Conservation (phyloP, 2,113 vertebrate species). For the Camelus dromedarius region DNA sequence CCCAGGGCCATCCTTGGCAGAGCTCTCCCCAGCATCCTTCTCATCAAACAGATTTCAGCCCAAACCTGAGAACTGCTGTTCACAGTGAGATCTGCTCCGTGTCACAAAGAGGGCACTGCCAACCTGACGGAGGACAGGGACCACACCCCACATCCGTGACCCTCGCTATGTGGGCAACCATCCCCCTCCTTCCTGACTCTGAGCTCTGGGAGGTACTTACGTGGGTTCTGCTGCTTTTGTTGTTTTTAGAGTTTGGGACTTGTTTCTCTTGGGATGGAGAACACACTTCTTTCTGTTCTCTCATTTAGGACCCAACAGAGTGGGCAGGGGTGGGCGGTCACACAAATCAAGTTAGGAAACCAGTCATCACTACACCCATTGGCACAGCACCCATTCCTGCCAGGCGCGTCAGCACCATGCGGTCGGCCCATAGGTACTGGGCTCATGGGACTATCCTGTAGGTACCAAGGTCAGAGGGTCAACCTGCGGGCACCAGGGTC, state of each 20-base stretch:
- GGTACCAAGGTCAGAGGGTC: not conserved
- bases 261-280: not conserved
- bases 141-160: not conserved
- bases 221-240: not conserved
- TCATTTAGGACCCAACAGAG: not conserved
- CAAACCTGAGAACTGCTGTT: not conserved
- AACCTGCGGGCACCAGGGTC: not conserved
- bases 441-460: not conserved
- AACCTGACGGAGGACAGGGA: not conserved
- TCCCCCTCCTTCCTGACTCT: not conserved
- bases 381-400: not conserved
- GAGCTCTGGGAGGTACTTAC: not conserved
- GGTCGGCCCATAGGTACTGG: not conserved
- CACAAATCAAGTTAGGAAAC: not conserved
- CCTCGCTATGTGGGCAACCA: too few species aligned
- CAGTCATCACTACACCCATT: not conserved
- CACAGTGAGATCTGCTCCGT: not conserved
- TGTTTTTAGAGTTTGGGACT: not conserved
- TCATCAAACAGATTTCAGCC: not conserved
- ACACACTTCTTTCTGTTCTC: not conserved
- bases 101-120: too few species aligned
- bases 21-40: not conserved
- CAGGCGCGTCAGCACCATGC: not conserved
- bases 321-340: not conserved
- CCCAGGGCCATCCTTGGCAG: not conserved